Evolutionary conservation across 2,113 vertebrate species (phyloP), one percentile per base, ranked within the genome.

Genomic region (Copsychus sechellarum): DNA sequence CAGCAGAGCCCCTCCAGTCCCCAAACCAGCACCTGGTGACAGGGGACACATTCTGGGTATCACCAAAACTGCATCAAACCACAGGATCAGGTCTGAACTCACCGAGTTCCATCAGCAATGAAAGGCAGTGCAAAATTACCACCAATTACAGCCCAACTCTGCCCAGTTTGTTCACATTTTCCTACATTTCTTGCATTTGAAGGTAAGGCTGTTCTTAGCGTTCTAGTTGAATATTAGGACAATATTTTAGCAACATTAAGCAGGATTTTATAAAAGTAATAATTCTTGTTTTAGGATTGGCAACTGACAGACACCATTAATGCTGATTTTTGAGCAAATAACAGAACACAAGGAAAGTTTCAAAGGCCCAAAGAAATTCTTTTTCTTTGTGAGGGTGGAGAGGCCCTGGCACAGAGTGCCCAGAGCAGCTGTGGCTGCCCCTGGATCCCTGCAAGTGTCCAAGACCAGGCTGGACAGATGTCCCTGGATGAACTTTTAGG

Each of bases 31-130:
- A 4, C 28, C 4, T 29, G 48, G 42, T 20, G 81, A 51, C 90
- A 95, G 96, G 96, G 93, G 96, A 9, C 73, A 60, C 22, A 0
- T 47, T 40, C 73, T 91, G 90, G 40, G 82, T 73, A 12, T 57
- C 80, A 33, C 70, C 73, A 48, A 38, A 38, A 83, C 65, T 79
- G 47, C 84, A 71, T 1, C 61, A 79, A 53, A 89, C 95, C 95
- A n/a, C 43, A 14, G 69, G 38, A 81, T 78, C 81, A 6, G 56
- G 56, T 31, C 60, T 47, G 57, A 87, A 43, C 33, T 73, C 84
- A 14, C 3, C 19, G 0, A 62, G 65, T 61, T 65, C 60, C 84
- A 78, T 29, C 47, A 74, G 72, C 83, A 51, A 0, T 21, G 53
- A 77, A 31, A 86, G 53, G 33, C 62, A 56, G 4, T 2, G 42